Evolutionary conservation across 2,888 invertebrate genomes (phyloP).

Genomic region (Torymus tubicola): DNA sequence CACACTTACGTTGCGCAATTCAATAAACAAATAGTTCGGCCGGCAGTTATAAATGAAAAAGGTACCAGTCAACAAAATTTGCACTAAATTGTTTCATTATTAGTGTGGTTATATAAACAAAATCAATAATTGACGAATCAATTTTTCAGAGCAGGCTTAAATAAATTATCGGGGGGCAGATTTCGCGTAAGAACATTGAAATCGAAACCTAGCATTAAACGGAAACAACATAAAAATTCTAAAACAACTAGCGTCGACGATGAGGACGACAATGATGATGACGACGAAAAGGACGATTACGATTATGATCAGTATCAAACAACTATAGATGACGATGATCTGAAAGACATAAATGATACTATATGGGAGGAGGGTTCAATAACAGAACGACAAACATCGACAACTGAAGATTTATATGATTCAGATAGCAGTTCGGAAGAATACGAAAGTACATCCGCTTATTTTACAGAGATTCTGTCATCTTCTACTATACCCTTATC

Average conservation of each 20-base stretch:
- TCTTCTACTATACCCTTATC: background rate
- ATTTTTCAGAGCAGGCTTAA: too few relatives aligned
- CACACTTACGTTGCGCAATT: conserved; percentile 71
- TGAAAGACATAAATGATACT: too few relatives aligned
- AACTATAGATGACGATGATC: too few relatives aligned
- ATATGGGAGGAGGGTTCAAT: background rate
- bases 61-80: conserved; percentile 6
- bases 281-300: background rate
- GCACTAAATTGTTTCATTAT: too few relatives aligned
- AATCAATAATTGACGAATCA: too few relatives aligned
- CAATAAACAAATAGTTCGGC: conserved; percentile 59
- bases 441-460: background rate
- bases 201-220: background rate
- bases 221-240: background rate
- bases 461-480: background rate
- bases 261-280: background rate
- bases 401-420: background rate
- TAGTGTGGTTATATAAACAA: too few relatives aligned
- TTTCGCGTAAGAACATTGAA: conserved; percentile 12
- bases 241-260: background rate
- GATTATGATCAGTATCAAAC: background rate
- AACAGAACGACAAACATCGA: background rate
- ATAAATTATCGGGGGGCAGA: too few relatives aligned
- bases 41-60: background rate
- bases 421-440: conserved; percentile 8